These are phyloP conservation scores for Pyralis farinalis DNA, from an alignment of 2,888 invertebrate genomes.

Conservation along the genomic window DNA sequence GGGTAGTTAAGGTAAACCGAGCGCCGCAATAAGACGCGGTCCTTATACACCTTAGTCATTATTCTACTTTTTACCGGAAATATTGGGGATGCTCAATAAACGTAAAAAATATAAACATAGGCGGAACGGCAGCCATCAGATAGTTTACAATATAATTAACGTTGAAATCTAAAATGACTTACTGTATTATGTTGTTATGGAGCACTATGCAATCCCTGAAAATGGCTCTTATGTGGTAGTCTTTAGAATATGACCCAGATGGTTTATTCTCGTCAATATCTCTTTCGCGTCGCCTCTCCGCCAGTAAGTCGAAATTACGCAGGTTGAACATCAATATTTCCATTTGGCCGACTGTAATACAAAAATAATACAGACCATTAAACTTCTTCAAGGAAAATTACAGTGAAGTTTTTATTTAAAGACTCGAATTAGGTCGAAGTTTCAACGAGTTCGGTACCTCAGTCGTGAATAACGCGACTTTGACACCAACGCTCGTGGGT, in stretches of 20 bases:
- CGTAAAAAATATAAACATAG: too few relatives aligned
- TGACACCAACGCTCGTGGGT: too few relatives aligned
- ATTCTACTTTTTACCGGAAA: too few relatives aligned
- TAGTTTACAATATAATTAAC: too few relatives aligned
- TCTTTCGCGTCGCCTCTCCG: slow-evolving; percentile 40
- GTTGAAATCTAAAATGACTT: too few relatives aligned
- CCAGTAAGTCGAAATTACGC: slow-evolving; percentile 56
- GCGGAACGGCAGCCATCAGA: too few relatives aligned
- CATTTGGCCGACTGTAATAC: slow-evolving; percentile 70
- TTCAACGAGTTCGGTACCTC: too few relatives aligned
- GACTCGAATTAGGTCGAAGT: background rate
- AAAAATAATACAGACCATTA: slow-evolving; percentile 16
- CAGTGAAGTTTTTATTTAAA: background rate
- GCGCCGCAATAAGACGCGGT: too few relatives aligned
- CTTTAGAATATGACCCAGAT: slow-evolving; percentile 21
- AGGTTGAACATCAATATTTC: slow-evolving; percentile 69
- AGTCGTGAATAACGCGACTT: too few relatives aligned
- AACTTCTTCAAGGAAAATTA: background rate
- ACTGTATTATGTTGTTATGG: slow-evolving; percentile 70
- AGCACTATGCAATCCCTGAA: slow-evolving; percentile 64
- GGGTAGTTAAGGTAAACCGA: too few relatives aligned
- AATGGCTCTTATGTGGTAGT: slow-evolving; percentile 38
- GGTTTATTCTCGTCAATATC: slow-evolving; percentile 28
- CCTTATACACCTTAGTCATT: too few relatives aligned
- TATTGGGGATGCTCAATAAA: too few relatives aligned